phyloP scores from a whole-genome alignment of 2,113 vertebrate genomes.

The Malurus cyaneus region DNA sequence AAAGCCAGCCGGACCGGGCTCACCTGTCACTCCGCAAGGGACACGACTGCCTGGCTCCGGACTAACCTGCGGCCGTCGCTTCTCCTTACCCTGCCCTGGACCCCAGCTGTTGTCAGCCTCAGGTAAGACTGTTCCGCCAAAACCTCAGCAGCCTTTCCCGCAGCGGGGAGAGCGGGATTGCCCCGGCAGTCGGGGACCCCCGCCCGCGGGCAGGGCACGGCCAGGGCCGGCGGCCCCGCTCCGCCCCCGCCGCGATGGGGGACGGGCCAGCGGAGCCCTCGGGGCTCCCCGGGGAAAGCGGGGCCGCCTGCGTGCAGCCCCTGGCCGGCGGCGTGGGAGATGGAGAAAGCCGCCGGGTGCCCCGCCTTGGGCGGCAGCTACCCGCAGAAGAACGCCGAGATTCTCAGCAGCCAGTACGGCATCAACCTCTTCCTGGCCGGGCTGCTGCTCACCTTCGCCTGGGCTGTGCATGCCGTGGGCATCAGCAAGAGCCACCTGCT shows the following conservation, averaged over 20 bases:
- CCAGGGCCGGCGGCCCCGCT: not conserved
- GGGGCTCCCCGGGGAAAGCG: not conserved
- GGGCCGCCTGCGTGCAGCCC: not conserved
- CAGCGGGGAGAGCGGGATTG: not conserved
- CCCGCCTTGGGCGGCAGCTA: slow-evolving; percentile 54
- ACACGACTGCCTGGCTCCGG: not conserved
- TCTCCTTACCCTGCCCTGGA: not conserved
- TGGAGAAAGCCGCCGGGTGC: not conserved
- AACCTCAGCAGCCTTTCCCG: not conserved
- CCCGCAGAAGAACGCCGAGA: slow-evolving; percentile 88
- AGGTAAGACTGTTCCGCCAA: not conserved
- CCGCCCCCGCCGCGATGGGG: not conserved
- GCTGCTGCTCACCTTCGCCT: slow-evolving; percentile 87
- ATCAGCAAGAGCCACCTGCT: slow-evolving; percentile 84
- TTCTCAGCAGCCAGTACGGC: slow-evolving; percentile 93
- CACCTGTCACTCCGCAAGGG: not conserved
- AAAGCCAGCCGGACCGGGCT: not conserved
- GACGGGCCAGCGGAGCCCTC: not conserved
- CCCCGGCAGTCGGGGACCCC: not conserved
- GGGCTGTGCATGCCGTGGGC: slow-evolving; percentile 80
- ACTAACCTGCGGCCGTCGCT: fast-evolving
- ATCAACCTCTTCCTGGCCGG: slow-evolving; percentile 90
- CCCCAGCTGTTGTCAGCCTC: too few relatives aligned
- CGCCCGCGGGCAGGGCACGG: not conserved
- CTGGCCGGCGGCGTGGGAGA: not conserved